phyloP scores from a whole-genome alignment of 2,797 vertebrate species.

The Distichodus sexfasciatus region DNA sequence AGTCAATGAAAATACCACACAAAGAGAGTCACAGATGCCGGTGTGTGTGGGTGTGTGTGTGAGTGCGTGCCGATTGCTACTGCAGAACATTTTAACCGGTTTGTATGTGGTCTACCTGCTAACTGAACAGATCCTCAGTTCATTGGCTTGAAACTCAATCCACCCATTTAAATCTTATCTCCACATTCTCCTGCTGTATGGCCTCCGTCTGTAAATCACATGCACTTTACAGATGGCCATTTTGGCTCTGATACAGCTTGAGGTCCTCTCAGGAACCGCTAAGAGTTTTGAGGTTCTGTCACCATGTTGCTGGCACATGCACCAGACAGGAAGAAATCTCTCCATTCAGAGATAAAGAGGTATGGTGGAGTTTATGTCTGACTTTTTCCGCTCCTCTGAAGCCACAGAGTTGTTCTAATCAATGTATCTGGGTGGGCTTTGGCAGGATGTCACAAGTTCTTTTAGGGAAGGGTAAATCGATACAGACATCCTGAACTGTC shows the following conservation, averaged over 20 bases:
- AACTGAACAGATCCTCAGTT: background rate
- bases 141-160: slow-evolving; percentile 27
- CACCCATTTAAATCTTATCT: slow-evolving; percentile 37
- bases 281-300: slow-evolving; percentile 25
- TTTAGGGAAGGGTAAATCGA: slow-evolving; percentile 65
- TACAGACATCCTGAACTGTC: slow-evolving; percentile 59
- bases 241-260: background rate
- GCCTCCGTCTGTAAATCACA: slow-evolving; percentile 12
- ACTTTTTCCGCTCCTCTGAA: slow-evolving; percentile 59
- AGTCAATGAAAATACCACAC: too few relatives aligned
- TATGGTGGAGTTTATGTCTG: slow-evolving; percentile 58
- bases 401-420: slow-evolving; percentile 60
- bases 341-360: slow-evolving; percentile 57
- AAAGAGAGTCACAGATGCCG: background rate
- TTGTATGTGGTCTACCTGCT: slow-evolving; percentile 23
- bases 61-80: background rate
- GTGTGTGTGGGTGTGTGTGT: background rate
- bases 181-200: slow-evolving; percentile 6
- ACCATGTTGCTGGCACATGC: slow-evolving; percentile 31
- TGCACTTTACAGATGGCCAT: background rate
- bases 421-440: slow-evolving; percentile 56
- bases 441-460: slow-evolving; percentile 58
- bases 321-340: slow-evolving; percentile 51
- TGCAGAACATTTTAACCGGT: background rate
- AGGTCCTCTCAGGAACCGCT: slow-evolving; percentile 10